Evolutionary conservation across 2,888 invertebrate genomes (phyloP).

Genomic region (Aporophyla lueneburgensis): DNA sequence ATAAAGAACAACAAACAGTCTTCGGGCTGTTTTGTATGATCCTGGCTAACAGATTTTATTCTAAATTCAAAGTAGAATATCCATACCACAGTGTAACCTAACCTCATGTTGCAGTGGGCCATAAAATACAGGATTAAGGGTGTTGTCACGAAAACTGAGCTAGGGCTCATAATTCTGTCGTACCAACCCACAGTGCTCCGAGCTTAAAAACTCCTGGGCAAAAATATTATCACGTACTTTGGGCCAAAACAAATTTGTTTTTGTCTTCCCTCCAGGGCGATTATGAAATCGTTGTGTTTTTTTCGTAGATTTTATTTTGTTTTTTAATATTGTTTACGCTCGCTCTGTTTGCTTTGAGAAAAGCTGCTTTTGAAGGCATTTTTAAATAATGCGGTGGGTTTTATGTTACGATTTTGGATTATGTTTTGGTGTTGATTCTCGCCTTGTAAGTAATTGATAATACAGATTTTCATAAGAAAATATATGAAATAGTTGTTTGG

Average conservation of each 20-base stretch:
- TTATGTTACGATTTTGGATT: conserved; percentile 39
- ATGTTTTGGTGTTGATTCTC: conserved; percentile 5
- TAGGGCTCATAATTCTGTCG: conserved; percentile 73
- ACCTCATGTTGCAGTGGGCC: conserved; percentile 62
- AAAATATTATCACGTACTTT: conserved; percentile 65
- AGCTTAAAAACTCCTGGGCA: conserved; percentile 56
- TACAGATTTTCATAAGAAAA: background rate
- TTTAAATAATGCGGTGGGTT: conserved; percentile 44
- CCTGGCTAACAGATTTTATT: background rate
- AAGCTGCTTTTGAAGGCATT: conserved; percentile 51
- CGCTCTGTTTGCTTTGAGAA: conserved; percentile 45
- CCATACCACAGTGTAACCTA: background rate
- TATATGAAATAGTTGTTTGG: background rate
- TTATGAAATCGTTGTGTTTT: conserved; percentile 57
- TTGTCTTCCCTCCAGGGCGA: conserved; percentile 51
- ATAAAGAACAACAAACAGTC: background rate
- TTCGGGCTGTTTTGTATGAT: background rate
- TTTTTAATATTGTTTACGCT: conserved; percentile 56
- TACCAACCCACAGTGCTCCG: conserved; percentile 61
- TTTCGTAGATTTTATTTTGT: conserved; percentile 34
- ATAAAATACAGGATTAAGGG: conserved; percentile 77
- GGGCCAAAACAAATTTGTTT: conserved; percentile 62
- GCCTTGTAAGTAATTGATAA: background rate
- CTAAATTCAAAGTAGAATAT: conserved; percentile 15
- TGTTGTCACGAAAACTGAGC: conserved; percentile 74